phyloP scores from a whole-genome alignment of 1,140 invertebrate species.

The Dendroctonus valens region DNA sequence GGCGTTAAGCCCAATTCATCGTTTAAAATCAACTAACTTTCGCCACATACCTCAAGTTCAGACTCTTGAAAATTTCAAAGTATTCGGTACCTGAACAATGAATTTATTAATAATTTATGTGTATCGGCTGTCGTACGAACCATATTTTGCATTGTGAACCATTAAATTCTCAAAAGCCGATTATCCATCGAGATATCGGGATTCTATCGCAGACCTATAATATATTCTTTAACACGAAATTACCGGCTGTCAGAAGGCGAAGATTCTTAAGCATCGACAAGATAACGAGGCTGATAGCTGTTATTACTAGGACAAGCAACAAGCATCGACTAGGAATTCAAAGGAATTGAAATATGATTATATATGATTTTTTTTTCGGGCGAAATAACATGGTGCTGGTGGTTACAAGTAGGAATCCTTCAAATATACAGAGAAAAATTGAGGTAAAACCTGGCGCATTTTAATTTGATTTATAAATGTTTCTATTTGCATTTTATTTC shows the following conservation, averaged over 20 bases:
- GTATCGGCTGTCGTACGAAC: neutral
- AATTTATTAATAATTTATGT: too few species aligned
- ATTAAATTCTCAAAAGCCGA: conserved; percentile 15
- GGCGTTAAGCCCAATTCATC: too few species aligned
- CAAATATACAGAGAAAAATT: too few species aligned
- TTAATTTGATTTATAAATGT: too few species aligned
- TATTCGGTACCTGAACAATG: too few species aligned
- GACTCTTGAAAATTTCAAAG: too few species aligned
- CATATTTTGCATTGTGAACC: conserved; percentile 16
- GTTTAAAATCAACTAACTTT: too few species aligned
- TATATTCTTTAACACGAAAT: conserved; percentile 10
- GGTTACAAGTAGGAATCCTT: too few species aligned
- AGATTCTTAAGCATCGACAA: conserved; percentile 17
- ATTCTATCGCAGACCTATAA: conserved; percentile 6
- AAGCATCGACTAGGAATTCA: conserved; percentile 5
- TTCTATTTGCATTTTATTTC: too few species aligned
- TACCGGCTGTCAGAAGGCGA: conserved; percentile 15
- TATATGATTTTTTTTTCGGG: neutral
- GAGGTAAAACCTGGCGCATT: too few species aligned
- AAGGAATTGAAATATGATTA: conserved; percentile 15
- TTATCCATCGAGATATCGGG: conserved; percentile 13
- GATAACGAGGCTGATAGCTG: conserved; percentile 13
- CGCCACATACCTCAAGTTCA: too few species aligned
- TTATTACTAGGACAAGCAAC: conserved; percentile 9
- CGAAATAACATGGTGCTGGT: too few species aligned